phyloP scores from a whole-genome alignment of 2,113 vertebrate genomes.

The Gila orcuttii region DNA sequence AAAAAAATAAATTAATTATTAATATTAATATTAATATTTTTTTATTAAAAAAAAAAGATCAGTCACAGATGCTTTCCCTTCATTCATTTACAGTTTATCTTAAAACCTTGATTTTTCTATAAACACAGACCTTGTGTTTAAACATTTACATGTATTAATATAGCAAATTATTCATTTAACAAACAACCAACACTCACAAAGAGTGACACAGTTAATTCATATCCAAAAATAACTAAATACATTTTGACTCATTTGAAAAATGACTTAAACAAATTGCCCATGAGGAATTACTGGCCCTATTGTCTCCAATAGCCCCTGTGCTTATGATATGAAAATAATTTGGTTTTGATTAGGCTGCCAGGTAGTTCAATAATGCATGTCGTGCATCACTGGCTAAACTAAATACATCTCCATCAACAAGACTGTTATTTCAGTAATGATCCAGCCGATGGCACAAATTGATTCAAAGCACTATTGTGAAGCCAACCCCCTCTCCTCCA shows the following conservation, averaged over 20 bases:
- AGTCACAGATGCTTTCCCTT: background rate
- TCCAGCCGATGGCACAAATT: constrained; percentile 41
- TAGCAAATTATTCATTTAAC: constrained; percentile 1
- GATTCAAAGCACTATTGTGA: constrained; percentile 65
- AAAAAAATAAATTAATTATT: too few species aligned
- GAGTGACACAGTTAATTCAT: constrained; percentile 33
- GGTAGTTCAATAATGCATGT: constrained; percentile 57
- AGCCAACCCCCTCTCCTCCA: constrained; percentile 5
- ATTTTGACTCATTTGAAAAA: constrained; percentile 38
- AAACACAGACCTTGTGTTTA: background rate
- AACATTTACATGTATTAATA: background rate
- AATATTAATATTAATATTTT: too few species aligned
- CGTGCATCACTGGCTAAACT: constrained; percentile 72
- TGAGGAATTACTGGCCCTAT: constrained; percentile 41
- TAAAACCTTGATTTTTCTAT: background rate
- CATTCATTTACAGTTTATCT: background rate
- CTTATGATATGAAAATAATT: constrained; percentile 72
- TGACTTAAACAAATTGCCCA: constrained; percentile 47
- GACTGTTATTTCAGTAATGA: constrained; percentile 69
- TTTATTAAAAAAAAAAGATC: background rate
- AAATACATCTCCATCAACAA: constrained; percentile 71
- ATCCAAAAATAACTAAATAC: constrained; percentile 41
- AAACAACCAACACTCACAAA: constrained; percentile 14
- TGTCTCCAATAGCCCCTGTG: constrained; percentile 48
- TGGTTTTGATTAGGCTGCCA: constrained; percentile 64